Evolutionary conservation across 2,888 invertebrate genomes (phyloP).

Genomic region (Amiota minor): DNA sequence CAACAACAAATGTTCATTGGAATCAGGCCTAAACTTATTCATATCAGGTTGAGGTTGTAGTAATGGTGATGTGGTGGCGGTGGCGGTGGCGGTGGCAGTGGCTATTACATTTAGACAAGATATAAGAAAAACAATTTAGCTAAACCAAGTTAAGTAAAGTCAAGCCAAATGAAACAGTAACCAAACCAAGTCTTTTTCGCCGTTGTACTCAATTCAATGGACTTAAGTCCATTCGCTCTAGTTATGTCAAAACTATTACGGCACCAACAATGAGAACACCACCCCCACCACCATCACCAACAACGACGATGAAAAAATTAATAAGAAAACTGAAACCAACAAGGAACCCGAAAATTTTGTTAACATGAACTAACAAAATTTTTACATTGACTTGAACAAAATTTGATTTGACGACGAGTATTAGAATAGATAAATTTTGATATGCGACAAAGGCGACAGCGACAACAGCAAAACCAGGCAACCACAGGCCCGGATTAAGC

Average conservation of each 20-base stretch:
- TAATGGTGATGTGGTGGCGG: too few relatives aligned
- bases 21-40: constrained; percentile 27
- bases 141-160: not conserved
- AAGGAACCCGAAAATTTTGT: not conserved
- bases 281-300: not conserved
- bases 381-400: constrained; percentile 28
- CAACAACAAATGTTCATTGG: constrained; percentile 31
- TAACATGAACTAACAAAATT: constrained; percentile 26
- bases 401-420: not conserved
- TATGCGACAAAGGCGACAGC: not conserved
- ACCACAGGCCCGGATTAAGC: too few relatives aligned
- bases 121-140: constrained; percentile 4
- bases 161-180: too few relatives aligned
- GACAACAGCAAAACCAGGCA: constrained; percentile 2
- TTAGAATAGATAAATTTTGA: not conserved
- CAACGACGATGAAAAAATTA: not conserved
- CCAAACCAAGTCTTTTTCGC: not conserved
- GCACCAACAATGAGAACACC: not conserved
- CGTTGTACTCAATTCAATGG: not conserved
- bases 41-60: constrained; percentile 55
- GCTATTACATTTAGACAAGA: constrained; percentile 4
- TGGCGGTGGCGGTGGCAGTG: too few relatives aligned
- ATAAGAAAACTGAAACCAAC: constrained; percentile 4
- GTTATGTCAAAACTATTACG: constrained; percentile 60
- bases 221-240: constrained; percentile 49